Evolutionary conservation across 1,140 invertebrate genomes (phyloP), one percentile per base, ranked within the genome.

Genomic region (Trachymyrmex cornetzi): DNA sequence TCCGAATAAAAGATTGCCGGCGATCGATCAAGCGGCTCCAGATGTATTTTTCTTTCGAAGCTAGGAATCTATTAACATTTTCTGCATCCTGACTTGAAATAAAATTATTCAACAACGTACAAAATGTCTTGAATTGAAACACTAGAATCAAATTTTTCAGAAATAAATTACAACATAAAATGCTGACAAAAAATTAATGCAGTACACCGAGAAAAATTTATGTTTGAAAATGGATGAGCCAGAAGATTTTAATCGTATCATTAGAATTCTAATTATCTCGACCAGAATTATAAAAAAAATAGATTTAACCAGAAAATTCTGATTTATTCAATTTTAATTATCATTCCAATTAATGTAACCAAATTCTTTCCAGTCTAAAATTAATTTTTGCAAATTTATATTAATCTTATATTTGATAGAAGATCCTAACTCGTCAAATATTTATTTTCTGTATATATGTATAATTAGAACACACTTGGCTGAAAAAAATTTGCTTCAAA

Each of bases 11-110:
- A 66, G 48, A 77, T 85, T 74, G 3, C 5, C 1, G 34, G 3
- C 5, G 63, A 59, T 85, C 22, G 48, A 85, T 84, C 80, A 53
- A 85, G 27, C 7, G n/a, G n/a, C 24, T 27, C n/a, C 14, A 80
- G 63, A 81, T 55, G 19, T 81, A 27, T 71, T 69, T 71, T 22
- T 81, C 30, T 19, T 34, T 75, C 12, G 14, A 75, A 38, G 50
- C 11, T 53, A 24, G 14, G 14, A 80, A 38, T 57, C 48, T 69
- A 11, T 77, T 50, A 48, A 48, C 6, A 38, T 69, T 55, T 53
- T 34, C 50, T 34, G 6, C 16, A 22, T 48, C 14, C 5, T n/a
- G 19, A 30, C 2, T 50, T 24, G n/a, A 34, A 67, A 53, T 79
- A 48, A 38, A 14, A 38, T 22, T 22, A 44, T n/a, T 14, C 3